Evolutionary conservation across 23 tunicate species (phyloP).

Genomic region (Botrylloides violaceus): DNA sequence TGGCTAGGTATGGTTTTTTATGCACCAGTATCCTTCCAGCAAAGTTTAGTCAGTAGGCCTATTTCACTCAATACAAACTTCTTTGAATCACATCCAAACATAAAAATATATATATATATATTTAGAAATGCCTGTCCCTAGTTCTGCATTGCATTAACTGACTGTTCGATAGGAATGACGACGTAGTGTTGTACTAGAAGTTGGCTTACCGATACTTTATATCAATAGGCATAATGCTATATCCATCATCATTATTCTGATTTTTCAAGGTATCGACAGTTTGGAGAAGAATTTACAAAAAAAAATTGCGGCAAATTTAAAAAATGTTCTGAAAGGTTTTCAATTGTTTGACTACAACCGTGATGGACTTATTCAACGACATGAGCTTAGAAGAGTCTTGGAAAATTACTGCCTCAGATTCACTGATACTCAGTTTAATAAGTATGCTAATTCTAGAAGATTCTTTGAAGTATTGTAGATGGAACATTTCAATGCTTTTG

Average conservation of each 20-base stretch:
- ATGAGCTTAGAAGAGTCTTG: conserved; percentile 70
- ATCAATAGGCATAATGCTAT: too few species aligned
- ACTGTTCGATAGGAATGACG: background rate
- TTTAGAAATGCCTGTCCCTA: background rate
- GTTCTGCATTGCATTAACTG: background rate
- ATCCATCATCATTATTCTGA: too few species aligned
- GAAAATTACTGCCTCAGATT: conserved; percentile 67
- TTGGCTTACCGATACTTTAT: too few species aligned
- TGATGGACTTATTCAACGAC: conserved; percentile 80
- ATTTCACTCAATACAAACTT: too few species aligned
- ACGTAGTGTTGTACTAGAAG: too few species aligned
- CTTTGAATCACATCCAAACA: too few species aligned
- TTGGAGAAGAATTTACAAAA: conserved; percentile 57
- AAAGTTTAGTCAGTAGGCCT: too few species aligned
- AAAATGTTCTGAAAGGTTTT: conserved; percentile 51
- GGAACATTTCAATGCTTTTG: too few species aligned
- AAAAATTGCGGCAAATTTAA: conserved; percentile 57
- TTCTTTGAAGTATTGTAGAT: too few species aligned
- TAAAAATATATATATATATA: too few species aligned
- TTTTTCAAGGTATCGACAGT: conserved; percentile 66
- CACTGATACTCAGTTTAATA: conserved; percentile 71
- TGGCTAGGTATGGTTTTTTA: too few species aligned
- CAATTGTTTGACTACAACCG: conserved; percentile 83
- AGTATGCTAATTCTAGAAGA: conserved; percentile 35
- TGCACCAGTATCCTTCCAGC: too few species aligned